Conservation (phyloP, 2,113 vertebrate species). For the Chloebia gouldiae region DNA sequence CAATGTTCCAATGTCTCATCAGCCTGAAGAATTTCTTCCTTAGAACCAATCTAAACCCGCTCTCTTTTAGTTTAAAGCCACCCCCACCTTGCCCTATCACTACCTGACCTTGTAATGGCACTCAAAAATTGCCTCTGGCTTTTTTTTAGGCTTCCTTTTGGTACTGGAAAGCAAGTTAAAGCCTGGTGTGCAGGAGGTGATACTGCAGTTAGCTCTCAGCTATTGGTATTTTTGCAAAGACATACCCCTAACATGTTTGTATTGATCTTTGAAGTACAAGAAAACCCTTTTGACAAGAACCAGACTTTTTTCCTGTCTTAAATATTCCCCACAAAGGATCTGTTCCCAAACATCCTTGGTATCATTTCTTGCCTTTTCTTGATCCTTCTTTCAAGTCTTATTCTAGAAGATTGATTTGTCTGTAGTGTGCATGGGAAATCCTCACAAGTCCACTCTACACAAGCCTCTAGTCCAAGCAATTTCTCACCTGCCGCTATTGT, state of each 20-base stretch:
- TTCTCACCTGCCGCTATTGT: conserved; percentile 35
- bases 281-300: neutral
- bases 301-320: neutral
- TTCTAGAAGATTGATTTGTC: conserved; percentile 48
- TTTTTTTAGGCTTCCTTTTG: neutral
- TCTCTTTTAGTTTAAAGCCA: neutral
- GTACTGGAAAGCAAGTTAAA: neutral
- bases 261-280: conserved; percentile 1
- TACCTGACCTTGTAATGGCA: neutral
- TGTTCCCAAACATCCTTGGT: neutral
- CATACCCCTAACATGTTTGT: neutral
- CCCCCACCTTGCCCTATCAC: neutral
- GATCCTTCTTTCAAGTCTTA: neutral
- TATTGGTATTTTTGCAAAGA: neutral
- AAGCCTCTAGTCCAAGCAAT: conserved; percentile 27
- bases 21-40: neutral
- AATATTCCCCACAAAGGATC: neutral
- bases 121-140: neutral
- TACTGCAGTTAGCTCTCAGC: neutral
- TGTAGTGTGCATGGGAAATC: conserved; percentile 28
- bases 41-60: neutral
- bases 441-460: conserved; percentile 14
- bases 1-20: neutral
- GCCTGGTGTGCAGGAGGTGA: neutral
- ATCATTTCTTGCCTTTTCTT: neutral